These are phyloP conservation scores for Hanleya hanleyi DNA, from an alignment of 2,888 invertebrate genomes.

Conservation along the genomic window DNA sequence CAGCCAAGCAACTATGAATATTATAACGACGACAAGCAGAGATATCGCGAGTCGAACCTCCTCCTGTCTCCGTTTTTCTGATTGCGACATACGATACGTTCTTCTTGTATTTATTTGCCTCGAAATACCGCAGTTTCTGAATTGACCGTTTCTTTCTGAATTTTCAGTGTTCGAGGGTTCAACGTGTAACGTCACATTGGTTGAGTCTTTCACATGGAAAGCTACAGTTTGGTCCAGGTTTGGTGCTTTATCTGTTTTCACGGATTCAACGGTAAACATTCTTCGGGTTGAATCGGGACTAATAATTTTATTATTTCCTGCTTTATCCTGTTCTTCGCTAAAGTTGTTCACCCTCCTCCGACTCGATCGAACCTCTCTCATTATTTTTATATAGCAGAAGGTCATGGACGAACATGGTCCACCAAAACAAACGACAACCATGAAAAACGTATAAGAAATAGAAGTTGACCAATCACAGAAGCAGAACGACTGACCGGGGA, in stretches of 20 bases:
- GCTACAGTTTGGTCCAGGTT: background rate
- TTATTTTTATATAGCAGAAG: constrained; percentile 56
- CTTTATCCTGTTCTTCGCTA: background rate
- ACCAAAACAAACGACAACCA: constrained; percentile 64
- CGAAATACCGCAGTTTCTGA: background rate
- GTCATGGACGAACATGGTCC: constrained; percentile 62
- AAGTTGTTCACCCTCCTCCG: constrained; percentile 18
- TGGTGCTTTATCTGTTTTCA: background rate
- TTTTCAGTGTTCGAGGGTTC: too few relatives aligned
- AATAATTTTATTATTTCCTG: background rate
- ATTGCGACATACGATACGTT: background rate
- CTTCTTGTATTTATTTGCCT: background rate
- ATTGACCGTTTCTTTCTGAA: background rate
- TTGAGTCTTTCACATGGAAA: too few relatives aligned
- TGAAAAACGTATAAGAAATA: constrained; percentile 62
- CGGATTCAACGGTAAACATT: background rate
- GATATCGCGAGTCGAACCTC: constrained; percentile 54
- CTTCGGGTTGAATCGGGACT: background rate
- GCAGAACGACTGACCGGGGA: constrained; percentile 58
- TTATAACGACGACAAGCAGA: constrained; percentile 54
- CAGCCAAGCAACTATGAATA: constrained; percentile 65
- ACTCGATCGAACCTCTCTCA: constrained; percentile 46
- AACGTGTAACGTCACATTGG: background rate
- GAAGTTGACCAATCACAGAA: constrained; percentile 63
- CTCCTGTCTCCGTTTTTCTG: constrained; percentile 35